Evolutionary conservation across 2,888 invertebrate genomes (phyloP).

Genomic region (Eilema sororculum): DNA sequence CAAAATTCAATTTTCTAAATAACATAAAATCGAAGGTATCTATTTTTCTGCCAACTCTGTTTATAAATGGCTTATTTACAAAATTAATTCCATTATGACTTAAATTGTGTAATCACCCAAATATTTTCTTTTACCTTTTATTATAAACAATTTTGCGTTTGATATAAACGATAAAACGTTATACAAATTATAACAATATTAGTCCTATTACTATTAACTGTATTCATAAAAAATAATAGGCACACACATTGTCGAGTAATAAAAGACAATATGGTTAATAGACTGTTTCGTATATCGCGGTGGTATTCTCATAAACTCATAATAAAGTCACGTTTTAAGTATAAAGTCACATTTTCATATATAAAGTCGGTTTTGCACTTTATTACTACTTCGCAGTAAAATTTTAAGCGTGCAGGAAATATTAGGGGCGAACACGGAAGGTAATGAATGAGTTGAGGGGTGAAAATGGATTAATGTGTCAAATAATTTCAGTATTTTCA

Average conservation of each 20-base stretch:
- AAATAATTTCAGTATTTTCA: not conserved
- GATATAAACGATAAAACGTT: not conserved
- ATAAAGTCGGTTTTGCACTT: conserved; percentile 24
- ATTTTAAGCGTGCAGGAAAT: conserved; percentile 37
- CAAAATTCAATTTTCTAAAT: not conserved
- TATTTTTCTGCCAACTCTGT: conserved; percentile 10
- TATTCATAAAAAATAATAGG: conserved; percentile 32
- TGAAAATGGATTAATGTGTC: not conserved
- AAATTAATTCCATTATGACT: conserved; percentile 28
- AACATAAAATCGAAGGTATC: conserved; percentile 3
- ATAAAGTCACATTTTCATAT: conserved; percentile 32
- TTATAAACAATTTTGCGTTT: not conserved
- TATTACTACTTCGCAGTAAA: conserved; percentile 33
- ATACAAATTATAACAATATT: conserved; percentile 19
- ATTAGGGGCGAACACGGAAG: conserved; percentile 17
- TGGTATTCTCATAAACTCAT: conserved; percentile 28
- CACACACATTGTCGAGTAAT: conserved; percentile 17
- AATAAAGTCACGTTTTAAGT: conserved; percentile 38
- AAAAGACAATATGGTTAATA: conserved; percentile 38
- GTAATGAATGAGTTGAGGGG: conserved; percentile 16
- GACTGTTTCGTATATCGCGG: conserved; percentile 22
- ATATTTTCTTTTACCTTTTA: conserved; percentile 26
- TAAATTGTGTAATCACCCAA: conserved; percentile 32
- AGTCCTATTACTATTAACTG: conserved; percentile 26
- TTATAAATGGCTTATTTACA: conserved; percentile 29